Evolutionary conservation across 2,113 vertebrate genomes (phyloP), one percentile per base, ranked within the genome.

Genomic region (Ginglymostoma cirratum): DNA sequence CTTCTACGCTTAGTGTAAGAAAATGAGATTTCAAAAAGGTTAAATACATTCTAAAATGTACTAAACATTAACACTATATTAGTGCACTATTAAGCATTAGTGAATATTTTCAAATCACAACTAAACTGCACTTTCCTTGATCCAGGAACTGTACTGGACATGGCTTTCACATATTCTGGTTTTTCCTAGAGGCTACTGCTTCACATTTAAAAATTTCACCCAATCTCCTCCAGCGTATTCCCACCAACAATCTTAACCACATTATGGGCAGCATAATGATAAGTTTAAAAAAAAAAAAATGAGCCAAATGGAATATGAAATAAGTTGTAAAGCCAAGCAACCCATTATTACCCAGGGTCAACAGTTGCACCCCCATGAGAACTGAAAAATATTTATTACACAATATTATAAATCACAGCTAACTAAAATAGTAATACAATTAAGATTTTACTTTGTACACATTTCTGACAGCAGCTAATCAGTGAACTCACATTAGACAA

Each of bases 11-110:
- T 38, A 38, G 30, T 67, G 5, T 38, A 27, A 17, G 89, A 92
- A 34, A n/a, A 92, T n/a, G 12, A n/a, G 61, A 93, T 65, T 93
- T 93, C 89, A 93, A 93, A 61, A 21, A 93, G 34, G 23, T 93
- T 93, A 38, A 93, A 21, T 66, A 38, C n/a, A 19, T 19, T 93
- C 61, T 90, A 90, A 61, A 30, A 89, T 65, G 52, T 52, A 90
- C 27, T n/a, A 30, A 90, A 93, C n/a, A 42, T 83, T 83, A 21
- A 5, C 38, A 83, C 17, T 66, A 93, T 65, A 80, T 92, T 55
- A 86, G 42, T 48, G 42, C 42, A 86, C 83, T 61, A 48, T 80
- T 83, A 83, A 83, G 5, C 34, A 80, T 14, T 55, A 61, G 30
- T 17, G 52, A 83, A 90, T 90, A 65, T 61, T 90, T 67, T 21